Percentiles rank a stretch among this genome's conserved stretches.
phyloP scores from a whole-genome alignment of 2,113 vertebrate genomes.

The Ciconia stormi region DNA sequence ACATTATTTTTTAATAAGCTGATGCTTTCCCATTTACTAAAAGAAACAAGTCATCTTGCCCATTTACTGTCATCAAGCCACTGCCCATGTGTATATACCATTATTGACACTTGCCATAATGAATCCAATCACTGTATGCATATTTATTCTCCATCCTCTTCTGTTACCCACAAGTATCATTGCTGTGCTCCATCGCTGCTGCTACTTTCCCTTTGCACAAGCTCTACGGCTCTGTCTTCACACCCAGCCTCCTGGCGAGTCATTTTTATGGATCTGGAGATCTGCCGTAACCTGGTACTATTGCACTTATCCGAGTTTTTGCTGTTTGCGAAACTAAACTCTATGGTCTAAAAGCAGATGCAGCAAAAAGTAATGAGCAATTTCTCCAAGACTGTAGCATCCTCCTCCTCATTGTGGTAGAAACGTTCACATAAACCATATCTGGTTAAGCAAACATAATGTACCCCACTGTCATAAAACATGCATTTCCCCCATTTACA shows the following conservation, averaged over 20 bases:
- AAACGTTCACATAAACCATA: neutral
- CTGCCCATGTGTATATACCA: neutral
- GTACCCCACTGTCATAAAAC: neutral
- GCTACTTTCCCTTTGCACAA: neutral
- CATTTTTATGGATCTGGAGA: neutral
- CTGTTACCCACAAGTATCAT: rapidly evolving
- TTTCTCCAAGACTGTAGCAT: neutral
- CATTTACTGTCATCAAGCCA: neutral
- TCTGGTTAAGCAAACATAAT: neutral
- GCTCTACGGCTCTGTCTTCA: neutral
- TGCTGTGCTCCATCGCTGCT: neutral
- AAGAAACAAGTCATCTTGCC: neutral
- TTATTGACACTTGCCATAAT: neutral
- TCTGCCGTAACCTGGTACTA: too few relatives aligned
- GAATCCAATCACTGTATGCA: neutral
- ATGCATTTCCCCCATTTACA: neutral
- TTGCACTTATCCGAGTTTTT: neutral
- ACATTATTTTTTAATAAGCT: neutral
- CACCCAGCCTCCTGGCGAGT: neutral
- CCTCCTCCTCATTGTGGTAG: neutral
- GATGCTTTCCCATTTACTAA: neutral
- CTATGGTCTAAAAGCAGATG: neutral
- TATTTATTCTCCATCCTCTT: neutral
- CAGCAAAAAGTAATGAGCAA: neutral
- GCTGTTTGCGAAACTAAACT: neutral